These are phyloP conservation scores for Megalopta genalis DNA, from an alignment of 1,140 invertebrate species.

Conservation along the genomic window DNA sequence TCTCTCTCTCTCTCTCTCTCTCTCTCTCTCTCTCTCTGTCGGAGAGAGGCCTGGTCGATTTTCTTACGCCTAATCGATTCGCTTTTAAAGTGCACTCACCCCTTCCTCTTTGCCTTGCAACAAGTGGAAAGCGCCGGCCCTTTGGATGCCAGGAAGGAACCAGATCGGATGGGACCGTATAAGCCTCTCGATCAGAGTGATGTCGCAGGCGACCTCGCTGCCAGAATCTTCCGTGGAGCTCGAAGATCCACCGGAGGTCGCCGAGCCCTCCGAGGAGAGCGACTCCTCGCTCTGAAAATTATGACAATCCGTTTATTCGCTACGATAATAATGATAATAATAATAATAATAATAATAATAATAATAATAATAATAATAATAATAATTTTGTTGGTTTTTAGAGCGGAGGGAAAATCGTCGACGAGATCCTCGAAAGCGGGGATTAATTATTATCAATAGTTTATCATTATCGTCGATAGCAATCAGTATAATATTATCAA, in stretches of 20 bases:
- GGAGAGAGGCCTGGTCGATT: constrained; percentile 13
- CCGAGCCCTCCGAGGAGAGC: constrained; percentile 76
- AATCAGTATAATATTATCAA: no score
- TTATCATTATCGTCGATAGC: no score
- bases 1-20: no score
- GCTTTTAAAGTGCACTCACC: constrained; percentile 82
- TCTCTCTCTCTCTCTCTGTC: no score
- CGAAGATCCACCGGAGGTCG: constrained; percentile 72
- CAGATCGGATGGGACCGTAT: constrained; percentile 96
- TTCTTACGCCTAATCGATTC: constrained; percentile 40
- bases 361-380: no score
- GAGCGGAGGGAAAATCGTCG: no score
- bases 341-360: no score
- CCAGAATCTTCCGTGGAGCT: constrained; percentile 73
- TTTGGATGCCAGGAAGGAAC: constrained; percentile 96
- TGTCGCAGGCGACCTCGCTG: constrained; percentile 84
- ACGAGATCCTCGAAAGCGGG: no score
- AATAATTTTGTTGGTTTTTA: no score
- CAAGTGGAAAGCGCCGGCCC: constrained; percentile 94
- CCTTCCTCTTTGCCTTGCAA: constrained; percentile 95
- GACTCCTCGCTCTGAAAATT: constrained; percentile 75
- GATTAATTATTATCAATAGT: no score
- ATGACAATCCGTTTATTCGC: background rate
- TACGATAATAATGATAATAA: no score
- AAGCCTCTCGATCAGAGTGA: constrained; percentile 91